Base-by-base conservation (phyloP, 2,113 vertebrate species). In the Poeciliopsis prolifica region DNA sequence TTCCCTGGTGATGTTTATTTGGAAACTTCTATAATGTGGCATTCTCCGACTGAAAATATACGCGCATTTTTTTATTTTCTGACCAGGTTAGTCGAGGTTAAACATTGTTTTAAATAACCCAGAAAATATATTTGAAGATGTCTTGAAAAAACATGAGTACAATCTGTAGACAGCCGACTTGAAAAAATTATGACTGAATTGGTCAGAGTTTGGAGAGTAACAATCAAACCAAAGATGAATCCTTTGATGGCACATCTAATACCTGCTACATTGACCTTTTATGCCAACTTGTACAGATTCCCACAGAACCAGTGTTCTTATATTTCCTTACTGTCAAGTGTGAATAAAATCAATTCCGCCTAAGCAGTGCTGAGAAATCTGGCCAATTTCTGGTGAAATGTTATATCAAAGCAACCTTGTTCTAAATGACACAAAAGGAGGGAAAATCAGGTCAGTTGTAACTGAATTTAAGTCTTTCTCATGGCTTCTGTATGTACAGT, bases 161-260 rank as follows among this genome's bases (percentile, higher is more conserved):
- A 28, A 19, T 30, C 17, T 30, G 8, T 19, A 68, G 42, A 24
- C 42, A 22, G 66, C 66, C 51, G 24, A 2, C 42, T 51, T 68
- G 14, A 67, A 67, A 67, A 9, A 67, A 48, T 51, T 17, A 68
- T 51, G 12, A 29, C 42, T 19, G 29, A 10, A 28, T 30, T 68
- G 66, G 40, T 30, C 15, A 68, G 42, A 51, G 42, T 68, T 51
- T 68, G 42, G n/a, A 68, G 40, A 68, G 42, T 42, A 30, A 35
- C 51, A 28, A 68, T 68, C 66, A 48, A 68, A 51, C 42, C 42
- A 68, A 68, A 48, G 40, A 42, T 51, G 40, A 42, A 28, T 68
- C 42, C 8, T 68, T 22, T 48, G 42, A 30, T 28, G 40, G 51
- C 29, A 68, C 15, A 58, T 58, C 51, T 58, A 44, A 29, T 11